Conservation (phyloP, 2,113 vertebrate genomes). For the Sorex araneus region DNA sequence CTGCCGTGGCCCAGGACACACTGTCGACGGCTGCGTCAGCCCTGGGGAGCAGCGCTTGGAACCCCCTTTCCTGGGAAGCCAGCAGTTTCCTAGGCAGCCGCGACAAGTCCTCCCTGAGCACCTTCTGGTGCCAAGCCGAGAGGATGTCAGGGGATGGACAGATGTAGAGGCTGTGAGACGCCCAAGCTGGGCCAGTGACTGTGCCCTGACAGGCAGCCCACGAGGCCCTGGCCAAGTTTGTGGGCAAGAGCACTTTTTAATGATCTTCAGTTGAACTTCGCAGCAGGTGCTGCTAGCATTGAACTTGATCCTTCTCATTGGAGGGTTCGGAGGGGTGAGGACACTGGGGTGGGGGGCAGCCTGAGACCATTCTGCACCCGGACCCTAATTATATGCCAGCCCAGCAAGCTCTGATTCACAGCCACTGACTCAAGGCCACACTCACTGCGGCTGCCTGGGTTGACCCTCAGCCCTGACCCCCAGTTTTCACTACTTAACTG, state of each 20-base stretch:
- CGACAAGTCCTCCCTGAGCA: no score
- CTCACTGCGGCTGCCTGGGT: no score
- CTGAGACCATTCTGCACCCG: neutral
- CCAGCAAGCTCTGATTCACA: no score
- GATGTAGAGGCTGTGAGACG: neutral
- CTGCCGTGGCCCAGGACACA: neutral
- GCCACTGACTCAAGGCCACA: no score
- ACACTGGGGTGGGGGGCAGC: neutral
- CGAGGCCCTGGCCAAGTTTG: no score
- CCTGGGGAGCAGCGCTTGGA: neutral
- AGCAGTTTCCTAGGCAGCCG: no score
- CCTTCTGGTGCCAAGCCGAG: no score
- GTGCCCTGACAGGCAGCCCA: neutral
- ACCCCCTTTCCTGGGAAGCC: no score
- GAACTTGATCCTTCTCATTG: neutral
- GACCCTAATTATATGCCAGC: neutral
- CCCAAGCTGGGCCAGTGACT: neutral
- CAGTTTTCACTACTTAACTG: no score
- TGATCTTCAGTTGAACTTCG: neutral
- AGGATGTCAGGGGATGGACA: neutral
- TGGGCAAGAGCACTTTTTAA: neutral
- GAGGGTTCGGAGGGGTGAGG: neutral
- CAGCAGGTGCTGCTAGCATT: accelerated
- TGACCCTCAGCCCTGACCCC: no score
- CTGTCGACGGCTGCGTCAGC: neutral